Percentiles rank a stretch among this genome's conserved stretches.
Evolutionary conservation across 2,113 vertebrate species (phyloP).

Genomic region (Sigmodon hispidus): DNA sequence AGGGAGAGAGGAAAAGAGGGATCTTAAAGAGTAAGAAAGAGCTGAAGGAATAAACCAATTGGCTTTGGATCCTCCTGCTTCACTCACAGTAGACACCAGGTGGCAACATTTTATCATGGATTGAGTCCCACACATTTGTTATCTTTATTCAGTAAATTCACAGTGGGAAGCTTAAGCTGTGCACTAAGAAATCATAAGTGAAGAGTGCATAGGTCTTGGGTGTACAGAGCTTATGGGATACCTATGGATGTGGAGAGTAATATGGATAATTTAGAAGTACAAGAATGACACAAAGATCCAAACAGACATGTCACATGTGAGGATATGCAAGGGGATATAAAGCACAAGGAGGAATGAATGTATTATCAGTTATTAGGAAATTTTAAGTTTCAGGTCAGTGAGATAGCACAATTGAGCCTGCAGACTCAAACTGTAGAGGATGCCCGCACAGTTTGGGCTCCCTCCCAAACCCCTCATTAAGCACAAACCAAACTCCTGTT

Average conservation of each 20-base stretch:
- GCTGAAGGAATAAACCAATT: not conserved
- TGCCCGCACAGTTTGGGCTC: not conserved
- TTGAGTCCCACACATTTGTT: not conserved
- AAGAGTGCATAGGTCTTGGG: not conserved
- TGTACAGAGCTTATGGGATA: not conserved
- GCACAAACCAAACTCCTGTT: not conserved
- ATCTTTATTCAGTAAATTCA: not conserved
- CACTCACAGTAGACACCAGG: conserved; percentile 51
- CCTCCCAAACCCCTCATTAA: not conserved
- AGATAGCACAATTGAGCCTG: no score
- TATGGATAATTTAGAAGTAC: not conserved
- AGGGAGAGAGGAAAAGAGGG: not conserved
- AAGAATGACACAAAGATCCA: not conserved
- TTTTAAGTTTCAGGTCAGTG: not conserved
- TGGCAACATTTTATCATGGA: conserved; percentile 54
- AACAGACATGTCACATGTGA: not conserved
- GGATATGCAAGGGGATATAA: not conserved
- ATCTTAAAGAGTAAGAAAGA: not conserved
- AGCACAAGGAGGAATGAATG: no score
- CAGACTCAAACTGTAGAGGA: not conserved
- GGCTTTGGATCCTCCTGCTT: not conserved
- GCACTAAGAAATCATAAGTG: not conserved
- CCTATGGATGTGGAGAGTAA: not conserved
- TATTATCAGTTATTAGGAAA: not conserved
- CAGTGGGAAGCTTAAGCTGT: not conserved